Conservation (phyloP, 2,888 invertebrate genomes). For the Drosophila macrospina region DNA sequence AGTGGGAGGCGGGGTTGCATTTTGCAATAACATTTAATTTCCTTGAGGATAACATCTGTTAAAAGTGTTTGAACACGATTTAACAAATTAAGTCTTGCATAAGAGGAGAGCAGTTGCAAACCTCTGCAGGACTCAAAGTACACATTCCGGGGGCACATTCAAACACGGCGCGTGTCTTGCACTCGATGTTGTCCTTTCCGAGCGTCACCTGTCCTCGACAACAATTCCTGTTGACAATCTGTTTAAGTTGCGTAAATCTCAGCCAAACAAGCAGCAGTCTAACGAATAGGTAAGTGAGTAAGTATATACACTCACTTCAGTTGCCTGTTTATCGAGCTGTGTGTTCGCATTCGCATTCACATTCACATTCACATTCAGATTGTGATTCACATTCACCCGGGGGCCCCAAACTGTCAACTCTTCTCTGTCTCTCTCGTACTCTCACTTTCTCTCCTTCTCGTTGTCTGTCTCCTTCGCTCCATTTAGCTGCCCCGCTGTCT, state of each 20-base stretch:
- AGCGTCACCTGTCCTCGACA: constrained; percentile 21
- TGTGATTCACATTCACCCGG: constrained; percentile 28
- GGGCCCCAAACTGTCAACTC: constrained; percentile 24
- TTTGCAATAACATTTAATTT: constrained; percentile 63
- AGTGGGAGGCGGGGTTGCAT: not conserved
- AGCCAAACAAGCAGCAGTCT: constrained; percentile 48
- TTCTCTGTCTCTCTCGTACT: not conserved
- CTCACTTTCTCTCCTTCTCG: not conserved
- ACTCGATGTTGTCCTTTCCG: constrained; percentile 24
- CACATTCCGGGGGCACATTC: constrained; percentile 3
- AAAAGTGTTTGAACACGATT: constrained; percentile 63
- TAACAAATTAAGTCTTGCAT: constrained; percentile 66
- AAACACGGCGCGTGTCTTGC: constrained; percentile 46
- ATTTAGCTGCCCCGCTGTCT: not conserved
- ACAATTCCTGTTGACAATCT: constrained; percentile 65
- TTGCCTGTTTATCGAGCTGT: constrained; percentile 58
- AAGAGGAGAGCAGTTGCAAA: constrained; percentile 37
- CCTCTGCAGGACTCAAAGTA: constrained; percentile 2
- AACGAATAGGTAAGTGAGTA: constrained; percentile 24
- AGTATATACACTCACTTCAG: constrained; percentile 40
- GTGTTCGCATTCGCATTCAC: constrained; percentile 32
- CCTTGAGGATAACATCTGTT: constrained; percentile 74
- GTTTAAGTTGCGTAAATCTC: constrained; percentile 73
- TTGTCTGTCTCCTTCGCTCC: not conserved
- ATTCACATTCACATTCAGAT: constrained; percentile 24